These are phyloP conservation scores for Podabrus alpinus DNA, from an alignment of 2,888 invertebrate species.

Conservation along the genomic window DNA sequence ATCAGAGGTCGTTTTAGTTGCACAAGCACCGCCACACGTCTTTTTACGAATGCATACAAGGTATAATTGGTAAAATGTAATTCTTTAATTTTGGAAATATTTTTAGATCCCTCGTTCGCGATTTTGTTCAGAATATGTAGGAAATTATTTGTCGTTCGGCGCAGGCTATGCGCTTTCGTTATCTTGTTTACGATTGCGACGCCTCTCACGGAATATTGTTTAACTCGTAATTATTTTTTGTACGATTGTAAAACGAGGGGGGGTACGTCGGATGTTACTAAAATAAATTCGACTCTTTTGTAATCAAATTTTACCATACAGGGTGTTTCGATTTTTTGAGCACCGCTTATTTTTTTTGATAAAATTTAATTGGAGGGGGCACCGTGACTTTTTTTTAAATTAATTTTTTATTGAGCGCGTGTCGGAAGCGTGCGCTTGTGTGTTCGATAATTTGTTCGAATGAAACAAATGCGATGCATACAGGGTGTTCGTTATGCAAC, in stretches of 20 bases:
- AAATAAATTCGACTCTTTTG: neutral
- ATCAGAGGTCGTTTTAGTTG: neutral
- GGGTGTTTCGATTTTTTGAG: neutral
- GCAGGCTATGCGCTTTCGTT: neutral
- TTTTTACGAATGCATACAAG: neutral
- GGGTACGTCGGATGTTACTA: neutral
- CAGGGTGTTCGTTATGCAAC: neutral
- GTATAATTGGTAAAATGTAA: neutral
- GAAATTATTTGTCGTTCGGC: neutral
- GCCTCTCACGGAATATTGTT: neutral
- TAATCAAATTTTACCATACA: neutral
- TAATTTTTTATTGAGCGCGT: neutral
- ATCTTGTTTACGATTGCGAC: neutral
- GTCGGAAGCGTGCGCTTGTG: too few relatives aligned
- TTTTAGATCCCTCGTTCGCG: too few relatives aligned
- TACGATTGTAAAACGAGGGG: too few relatives aligned
- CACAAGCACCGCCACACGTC: neutral
- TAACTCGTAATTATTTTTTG: neutral
- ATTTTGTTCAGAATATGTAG: too few relatives aligned
- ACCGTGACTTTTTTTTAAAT: too few relatives aligned
- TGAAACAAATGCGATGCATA: neutral
- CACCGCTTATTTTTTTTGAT: too few relatives aligned
- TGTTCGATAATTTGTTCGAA: too few relatives aligned
- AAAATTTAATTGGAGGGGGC: neutral
- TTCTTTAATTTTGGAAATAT: neutral